Conservation (phyloP, 2,113 vertebrate genomes). For the Sinocyclocheilus grahami region DNA sequence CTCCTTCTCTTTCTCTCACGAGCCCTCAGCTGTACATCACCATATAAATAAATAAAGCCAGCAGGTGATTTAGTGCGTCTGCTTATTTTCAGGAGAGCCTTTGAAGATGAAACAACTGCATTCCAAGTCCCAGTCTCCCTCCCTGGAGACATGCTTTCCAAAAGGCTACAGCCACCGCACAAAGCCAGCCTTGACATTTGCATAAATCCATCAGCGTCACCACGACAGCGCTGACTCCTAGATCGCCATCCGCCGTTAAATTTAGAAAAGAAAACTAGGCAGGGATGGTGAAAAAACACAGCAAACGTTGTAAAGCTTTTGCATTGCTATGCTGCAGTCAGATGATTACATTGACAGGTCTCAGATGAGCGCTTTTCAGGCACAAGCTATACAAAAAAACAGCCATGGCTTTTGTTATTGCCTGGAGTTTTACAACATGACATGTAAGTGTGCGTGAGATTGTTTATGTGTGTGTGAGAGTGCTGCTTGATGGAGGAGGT, state of each 20-base stretch:
- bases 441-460: background rate
- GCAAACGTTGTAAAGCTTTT: background rate
- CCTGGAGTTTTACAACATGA: constrained; percentile 22
- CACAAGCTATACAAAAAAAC: constrained; percentile 14
- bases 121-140: constrained; percentile 40
- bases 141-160: constrained; percentile 46
- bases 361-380: constrained; percentile 26
- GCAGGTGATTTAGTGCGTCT: constrained; percentile 49
- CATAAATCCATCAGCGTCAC: constrained; percentile 51
- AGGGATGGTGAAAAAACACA: background rate
- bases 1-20: background rate
- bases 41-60: constrained; percentile 48
- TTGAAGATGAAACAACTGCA: constrained; percentile 60
- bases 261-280: constrained; percentile 18
- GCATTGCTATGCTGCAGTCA: background rate
- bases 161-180: constrained; percentile 43
- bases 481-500: background rate
- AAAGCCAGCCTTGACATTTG: constrained; percentile 49
- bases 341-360: constrained; percentile 31
- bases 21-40: constrained; percentile 1
- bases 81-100: constrained; percentile 48
- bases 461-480: constrained; percentile 11
- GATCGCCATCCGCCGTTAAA: constrained; percentile 1
- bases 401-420: background rate
- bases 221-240: constrained; percentile 27